Percentiles rank a stretch among this genome's conserved stretches.
Conservation (phyloP, 1,140 invertebrate genomes). For the Cydia pomonella region DNA sequence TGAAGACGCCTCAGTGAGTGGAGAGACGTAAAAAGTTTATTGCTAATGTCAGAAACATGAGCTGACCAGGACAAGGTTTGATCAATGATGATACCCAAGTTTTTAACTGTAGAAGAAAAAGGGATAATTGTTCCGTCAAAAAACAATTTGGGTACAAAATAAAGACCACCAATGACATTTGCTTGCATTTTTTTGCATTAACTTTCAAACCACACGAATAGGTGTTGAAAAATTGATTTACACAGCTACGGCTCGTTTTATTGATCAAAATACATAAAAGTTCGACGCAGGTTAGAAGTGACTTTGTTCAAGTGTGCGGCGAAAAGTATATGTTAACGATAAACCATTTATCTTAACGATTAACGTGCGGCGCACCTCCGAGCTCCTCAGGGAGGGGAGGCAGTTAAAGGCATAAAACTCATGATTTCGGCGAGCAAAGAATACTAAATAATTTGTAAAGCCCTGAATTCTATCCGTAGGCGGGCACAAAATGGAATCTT, state of each 20-base stretch:
- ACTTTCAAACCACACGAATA: too few relatives aligned
- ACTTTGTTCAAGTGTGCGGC: not conserved
- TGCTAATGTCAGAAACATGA: too few relatives aligned
- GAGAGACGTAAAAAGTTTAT: too few relatives aligned
- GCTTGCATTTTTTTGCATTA: too few relatives aligned
- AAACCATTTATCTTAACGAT: slow-evolving; percentile 18
- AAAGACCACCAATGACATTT: too few relatives aligned
- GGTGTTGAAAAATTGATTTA: too few relatives aligned
- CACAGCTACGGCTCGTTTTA: not conserved
- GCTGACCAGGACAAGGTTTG: too few relatives aligned
- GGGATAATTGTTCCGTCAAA: too few relatives aligned
- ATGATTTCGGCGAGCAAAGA: slow-evolving; percentile 18
- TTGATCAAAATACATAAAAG: slow-evolving; percentile 13
- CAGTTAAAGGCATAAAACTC: slow-evolving; percentile 28
- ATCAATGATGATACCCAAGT: too few relatives aligned
- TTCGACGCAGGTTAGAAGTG: not conserved
- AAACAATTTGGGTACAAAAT: too few relatives aligned
- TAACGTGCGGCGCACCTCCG: not conserved
- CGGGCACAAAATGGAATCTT: not conserved
- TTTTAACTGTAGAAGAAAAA: too few relatives aligned
- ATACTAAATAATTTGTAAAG: slow-evolving; percentile 24
- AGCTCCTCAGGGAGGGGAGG: slow-evolving; percentile 10
- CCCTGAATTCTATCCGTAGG: not conserved
- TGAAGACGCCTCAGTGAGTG: too few relatives aligned
- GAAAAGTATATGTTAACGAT: slow-evolving; percentile 18